These are phyloP conservation scores for Zaprionus lachaisei DNA, from an alignment of 1,140 invertebrate genomes.

Conservation along the genomic window DNA sequence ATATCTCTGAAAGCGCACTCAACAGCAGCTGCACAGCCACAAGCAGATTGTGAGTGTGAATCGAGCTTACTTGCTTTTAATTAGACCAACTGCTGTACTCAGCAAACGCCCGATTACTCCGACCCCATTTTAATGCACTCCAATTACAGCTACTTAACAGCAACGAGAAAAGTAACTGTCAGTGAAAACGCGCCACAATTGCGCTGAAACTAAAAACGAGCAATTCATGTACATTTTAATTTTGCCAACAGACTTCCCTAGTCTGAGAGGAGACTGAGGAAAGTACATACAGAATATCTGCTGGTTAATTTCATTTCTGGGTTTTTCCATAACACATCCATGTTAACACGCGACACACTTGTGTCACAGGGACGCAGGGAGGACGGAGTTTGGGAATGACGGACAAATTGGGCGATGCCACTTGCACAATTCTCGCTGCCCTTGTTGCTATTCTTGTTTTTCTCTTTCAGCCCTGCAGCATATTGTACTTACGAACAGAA, in stretches of 20 bases:
- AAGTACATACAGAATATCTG: background rate
- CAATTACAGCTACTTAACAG: slow-evolving; percentile 3
- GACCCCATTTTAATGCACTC: background rate
- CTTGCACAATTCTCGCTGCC: slow-evolving; percentile 12
- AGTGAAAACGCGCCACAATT: background rate
- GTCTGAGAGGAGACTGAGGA: background rate
- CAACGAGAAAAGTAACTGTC: background rate
- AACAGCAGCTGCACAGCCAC: too few relatives aligned
- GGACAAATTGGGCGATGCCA: slow-evolving; percentile 13
- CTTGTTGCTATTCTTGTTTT: slow-evolving; percentile 16
- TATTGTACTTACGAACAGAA: slow-evolving; percentile 63
- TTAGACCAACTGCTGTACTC: background rate
- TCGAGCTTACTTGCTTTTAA: background rate
- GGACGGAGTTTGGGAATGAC: background rate
- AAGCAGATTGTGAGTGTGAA: background rate
- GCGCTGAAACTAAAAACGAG: background rate
- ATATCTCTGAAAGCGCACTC: too few relatives aligned
- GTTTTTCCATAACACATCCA: slow-evolving; percentile 7
- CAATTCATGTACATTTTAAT: slow-evolving; percentile 2
- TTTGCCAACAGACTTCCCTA: background rate
- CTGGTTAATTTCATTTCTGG: slow-evolving; percentile 8
- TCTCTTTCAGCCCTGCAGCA: slow-evolving; percentile 38
- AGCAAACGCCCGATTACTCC: background rate
- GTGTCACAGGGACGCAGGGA: background rate
- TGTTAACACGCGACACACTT: slow-evolving; percentile 7